A percentile compares a stretch with the other conserved stretches of the same genome.
These are phyloP conservation scores for Arvicanthis niloticus DNA, from an alignment of 2,113 vertebrate species.

Conservation along the genomic window DNA sequence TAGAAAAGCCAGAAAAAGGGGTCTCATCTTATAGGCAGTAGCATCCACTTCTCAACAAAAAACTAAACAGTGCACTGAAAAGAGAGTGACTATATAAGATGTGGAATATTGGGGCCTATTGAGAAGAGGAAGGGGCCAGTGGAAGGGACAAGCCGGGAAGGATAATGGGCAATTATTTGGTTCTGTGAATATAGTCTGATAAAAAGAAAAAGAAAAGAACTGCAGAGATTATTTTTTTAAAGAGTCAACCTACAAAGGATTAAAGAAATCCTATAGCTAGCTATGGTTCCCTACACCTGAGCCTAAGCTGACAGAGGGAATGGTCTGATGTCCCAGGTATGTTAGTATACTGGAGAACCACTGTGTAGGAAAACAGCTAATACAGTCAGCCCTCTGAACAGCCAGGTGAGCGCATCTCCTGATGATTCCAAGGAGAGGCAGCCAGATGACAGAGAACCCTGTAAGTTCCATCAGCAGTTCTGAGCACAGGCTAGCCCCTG, in stretches of 20 bases:
- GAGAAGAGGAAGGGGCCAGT: background rate
- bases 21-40: background rate
- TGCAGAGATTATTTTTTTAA: background rate
- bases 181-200: background rate
- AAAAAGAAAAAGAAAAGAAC: background rate
- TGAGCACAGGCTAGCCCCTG: background rate
- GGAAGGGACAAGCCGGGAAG: background rate
- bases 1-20: background rate
- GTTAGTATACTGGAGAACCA: background rate
- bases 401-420: background rate
- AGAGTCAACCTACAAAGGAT: background rate
- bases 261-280: background rate
- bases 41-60: background rate
- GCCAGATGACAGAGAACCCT: background rate
- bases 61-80: background rate
- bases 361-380: background rate
- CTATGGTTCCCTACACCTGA: background rate
- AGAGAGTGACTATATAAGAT: background rate
- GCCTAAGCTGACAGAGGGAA: background rate
- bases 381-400: background rate
- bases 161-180: background rate
- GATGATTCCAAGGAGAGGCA: slow-evolving; percentile 16
- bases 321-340: background rate
- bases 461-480: background rate
- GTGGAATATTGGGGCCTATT: too few relatives aligned